phyloP scores from a whole-genome alignment of 2,888 invertebrate species.

The Periphyllus acericola region DNA sequence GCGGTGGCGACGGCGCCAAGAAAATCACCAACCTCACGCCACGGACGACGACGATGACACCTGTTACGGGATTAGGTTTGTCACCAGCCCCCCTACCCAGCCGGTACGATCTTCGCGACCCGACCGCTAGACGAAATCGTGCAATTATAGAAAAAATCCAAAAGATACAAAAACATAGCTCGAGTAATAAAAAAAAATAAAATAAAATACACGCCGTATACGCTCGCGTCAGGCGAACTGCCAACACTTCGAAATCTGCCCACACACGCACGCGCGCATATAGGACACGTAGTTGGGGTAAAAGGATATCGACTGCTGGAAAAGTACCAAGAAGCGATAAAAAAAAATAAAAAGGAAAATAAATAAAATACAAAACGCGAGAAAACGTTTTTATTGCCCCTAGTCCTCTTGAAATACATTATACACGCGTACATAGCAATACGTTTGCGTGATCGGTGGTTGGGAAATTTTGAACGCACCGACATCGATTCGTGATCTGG shows the following conservation, averaged over 20 bases:
- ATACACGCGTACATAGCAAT: background rate
- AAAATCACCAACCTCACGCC: no score
- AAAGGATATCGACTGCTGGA: conserved; percentile 47
- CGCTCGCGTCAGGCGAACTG: conserved; percentile 25
- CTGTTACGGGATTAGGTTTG: background rate
- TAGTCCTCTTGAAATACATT: background rate
- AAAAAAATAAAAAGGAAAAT: background rate
- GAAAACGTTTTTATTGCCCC: conserved; percentile 19
- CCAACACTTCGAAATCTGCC: conserved; percentile 40
- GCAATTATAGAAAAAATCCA: background rate
- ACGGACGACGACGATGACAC: background rate
- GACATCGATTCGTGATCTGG: background rate
- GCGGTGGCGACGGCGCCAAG: no score
- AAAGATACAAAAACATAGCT: background rate
- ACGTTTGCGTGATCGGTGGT: background rate
- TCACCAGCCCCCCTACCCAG: background rate
- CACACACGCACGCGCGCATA: background rate
- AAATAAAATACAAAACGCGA: background rate
- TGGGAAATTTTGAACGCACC: background rate
- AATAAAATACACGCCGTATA: background rate
- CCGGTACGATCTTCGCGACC: background rate
- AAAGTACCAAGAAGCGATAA: conserved; percentile 34
- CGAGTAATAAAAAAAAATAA: background rate
- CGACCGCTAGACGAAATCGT: background rate
- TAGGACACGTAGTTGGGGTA: conserved; percentile 19